phyloP scores from a whole-genome alignment of 2,797 vertebrate species.

The Alauda arvensis region DNA sequence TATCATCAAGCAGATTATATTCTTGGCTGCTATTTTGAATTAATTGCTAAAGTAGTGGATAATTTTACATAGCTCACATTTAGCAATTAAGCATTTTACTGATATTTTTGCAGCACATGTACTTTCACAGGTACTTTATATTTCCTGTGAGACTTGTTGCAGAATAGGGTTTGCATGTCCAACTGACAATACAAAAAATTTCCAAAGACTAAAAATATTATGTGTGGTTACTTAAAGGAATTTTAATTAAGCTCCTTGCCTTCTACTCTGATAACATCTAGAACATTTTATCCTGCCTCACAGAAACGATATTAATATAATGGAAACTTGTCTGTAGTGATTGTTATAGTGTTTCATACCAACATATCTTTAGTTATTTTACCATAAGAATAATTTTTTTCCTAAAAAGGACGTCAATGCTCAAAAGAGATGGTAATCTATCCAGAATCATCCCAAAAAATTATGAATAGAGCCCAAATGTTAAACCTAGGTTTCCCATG shows the following conservation, averaged over 20 bases:
- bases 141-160: neutral
- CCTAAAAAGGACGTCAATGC: neutral
- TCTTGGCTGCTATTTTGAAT: neutral
- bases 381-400: neutral
- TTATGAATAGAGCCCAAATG: neutral
- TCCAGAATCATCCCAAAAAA: neutral
- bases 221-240: neutral
- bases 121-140: neutral
- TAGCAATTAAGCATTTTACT: neutral
- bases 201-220: neutral
- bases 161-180: neutral
- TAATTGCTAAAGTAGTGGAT: neutral
- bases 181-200: neutral
- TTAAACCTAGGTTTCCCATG: neutral
- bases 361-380: neutral
- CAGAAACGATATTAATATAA: neutral
- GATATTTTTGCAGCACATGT: neutral
- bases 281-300: neutral
- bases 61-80: neutral
- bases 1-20: neutral
- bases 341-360: neutral
- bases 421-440: neutral
- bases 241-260: neutral
- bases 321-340: neutral
- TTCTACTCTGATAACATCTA: neutral